Conservation (phyloP, 2,113 vertebrate genomes). For the Brachirus orientalis region DNA sequence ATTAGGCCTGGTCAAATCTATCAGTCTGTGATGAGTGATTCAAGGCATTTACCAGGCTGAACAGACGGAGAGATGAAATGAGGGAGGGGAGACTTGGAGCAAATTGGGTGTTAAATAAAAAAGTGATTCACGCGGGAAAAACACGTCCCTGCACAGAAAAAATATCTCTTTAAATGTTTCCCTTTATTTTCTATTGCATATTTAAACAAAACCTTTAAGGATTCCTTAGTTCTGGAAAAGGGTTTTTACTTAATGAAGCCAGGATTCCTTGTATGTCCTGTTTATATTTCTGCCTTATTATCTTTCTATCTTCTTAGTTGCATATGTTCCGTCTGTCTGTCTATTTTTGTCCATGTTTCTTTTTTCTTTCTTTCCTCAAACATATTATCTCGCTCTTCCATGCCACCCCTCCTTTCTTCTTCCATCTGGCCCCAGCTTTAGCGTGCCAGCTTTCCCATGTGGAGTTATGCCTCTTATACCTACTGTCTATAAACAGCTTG, state of each 20-base stretch:
- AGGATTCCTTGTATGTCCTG: not conserved
- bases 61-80: slow-evolving; percentile 23
- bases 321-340: slow-evolving; percentile 7
- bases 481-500: slow-evolving; percentile 68
- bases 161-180: not conserved
- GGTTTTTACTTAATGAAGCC: not conserved
- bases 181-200: not conserved
- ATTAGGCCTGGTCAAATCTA: slow-evolving; percentile 54
- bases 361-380: slow-evolving; percentile 51
- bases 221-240: not conserved
- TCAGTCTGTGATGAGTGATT: slow-evolving; percentile 46
- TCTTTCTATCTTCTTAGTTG: slow-evolving; percentile 12
- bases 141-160: slow-evolving; percentile 1
- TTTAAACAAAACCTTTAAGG: slow-evolving; percentile 15
- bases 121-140: slow-evolving; percentile 2
- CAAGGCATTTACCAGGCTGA: slow-evolving; percentile 48
- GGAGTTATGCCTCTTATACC: slow-evolving; percentile 72
- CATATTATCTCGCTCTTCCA: slow-evolving; percentile 52
- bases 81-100: slow-evolving; percentile 9
- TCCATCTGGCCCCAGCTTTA: slow-evolving; percentile 68
- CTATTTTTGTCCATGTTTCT: slow-evolving; percentile 57
- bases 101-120: slow-evolving; percentile 44
- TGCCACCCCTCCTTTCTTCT: slow-evolving; percentile 54
- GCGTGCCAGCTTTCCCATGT: slow-evolving; percentile 70
- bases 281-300: slow-evolving; percentile 1